These are phyloP conservation scores for Heliconius charithonia DNA, from an alignment of 2,888 invertebrate genomes.

Conservation along the genomic window DNA sequence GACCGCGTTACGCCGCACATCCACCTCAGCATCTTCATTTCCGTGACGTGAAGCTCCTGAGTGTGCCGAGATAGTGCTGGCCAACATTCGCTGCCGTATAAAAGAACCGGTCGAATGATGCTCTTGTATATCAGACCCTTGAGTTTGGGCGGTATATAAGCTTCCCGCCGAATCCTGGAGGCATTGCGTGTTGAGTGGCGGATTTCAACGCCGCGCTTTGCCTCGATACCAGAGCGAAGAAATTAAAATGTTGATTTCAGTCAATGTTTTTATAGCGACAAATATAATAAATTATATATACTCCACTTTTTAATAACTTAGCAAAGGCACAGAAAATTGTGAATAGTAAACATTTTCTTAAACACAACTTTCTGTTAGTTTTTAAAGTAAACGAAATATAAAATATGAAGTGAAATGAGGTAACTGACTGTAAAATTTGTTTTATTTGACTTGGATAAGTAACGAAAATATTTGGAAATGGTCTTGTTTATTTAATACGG, in stretches of 20 bases:
- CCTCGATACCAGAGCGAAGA: no score
- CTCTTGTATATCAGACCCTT: no score
- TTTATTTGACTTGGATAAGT: constrained; percentile 19
- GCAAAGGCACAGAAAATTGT: neutral
- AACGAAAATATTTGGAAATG: constrained; percentile 10
- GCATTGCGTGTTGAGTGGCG: no score
- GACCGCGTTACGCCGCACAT: no score
- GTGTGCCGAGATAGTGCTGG: no score
- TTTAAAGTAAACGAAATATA: neutral
- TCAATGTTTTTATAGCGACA: neutral
- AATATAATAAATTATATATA: neutral
- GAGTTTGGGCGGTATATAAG: no score
- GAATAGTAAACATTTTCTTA: neutral
- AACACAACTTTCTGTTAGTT: neutral
- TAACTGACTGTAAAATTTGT: constrained; percentile 5
- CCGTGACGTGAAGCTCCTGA: no score
- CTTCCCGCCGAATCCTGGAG: no score
- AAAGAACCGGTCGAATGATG: no score
- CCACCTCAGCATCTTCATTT: no score
- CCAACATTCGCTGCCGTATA: no score
- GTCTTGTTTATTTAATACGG: constrained; percentile 28
- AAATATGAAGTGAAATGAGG: neutral
- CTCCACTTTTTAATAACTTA: neutral
- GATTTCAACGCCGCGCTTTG: no score
- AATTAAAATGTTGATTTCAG: neutral